Base-by-base conservation (phyloP, 2,113 vertebrate species). In the Sitta europaea region DNA sequence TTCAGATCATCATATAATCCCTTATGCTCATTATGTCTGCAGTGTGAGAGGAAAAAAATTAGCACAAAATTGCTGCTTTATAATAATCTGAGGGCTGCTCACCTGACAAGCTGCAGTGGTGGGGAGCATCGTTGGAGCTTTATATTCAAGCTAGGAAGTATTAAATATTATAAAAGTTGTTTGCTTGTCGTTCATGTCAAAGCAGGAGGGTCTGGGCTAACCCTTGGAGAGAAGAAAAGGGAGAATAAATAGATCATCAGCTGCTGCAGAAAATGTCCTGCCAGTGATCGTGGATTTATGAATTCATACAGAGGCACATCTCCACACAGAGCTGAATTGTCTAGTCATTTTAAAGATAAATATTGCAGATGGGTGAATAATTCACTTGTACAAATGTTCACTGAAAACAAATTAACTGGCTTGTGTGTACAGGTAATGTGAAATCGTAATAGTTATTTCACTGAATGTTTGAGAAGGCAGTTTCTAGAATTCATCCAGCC, bases 341-440 rank as follows among this genome's bases (percentile, higher is more conserved):
- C 91, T 86, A 81, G 87, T 92, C 86, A 78, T 94, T 95, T 59
- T 59, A 92, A 95, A 97, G 96, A 97, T 91, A 97, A 97, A 96
- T 95, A 95, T 90, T 97, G 88, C 92, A 95, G 96, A 95, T 94
- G 92, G 76, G 96, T 91, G 91, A 93, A 94, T 96, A 94, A 97
- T 97, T 97, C 93, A 96, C 90, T 88, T 23, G 19, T 84, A 96
- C 82, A 94, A 95, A 90, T 94, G 78, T 86, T 96, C 86, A 51
- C 72, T 22, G 65, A 84, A 94, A 95, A 96, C 92, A 96, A 95
- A 94, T 88, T 96, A 96, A 95, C 92, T 75, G 51, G 20, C 74
- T 83, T 40, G 38, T 85, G 90, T 73, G 73, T 79, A 90, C 80
- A 95, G 96, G 94, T 86, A 80, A 94, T 87, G 76, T 36, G 89